Evolutionary conservation across 2,888 invertebrate genomes (phyloP), one percentile per base, ranked within the genome.

Genomic region (Notodonta dromedarius): DNA sequence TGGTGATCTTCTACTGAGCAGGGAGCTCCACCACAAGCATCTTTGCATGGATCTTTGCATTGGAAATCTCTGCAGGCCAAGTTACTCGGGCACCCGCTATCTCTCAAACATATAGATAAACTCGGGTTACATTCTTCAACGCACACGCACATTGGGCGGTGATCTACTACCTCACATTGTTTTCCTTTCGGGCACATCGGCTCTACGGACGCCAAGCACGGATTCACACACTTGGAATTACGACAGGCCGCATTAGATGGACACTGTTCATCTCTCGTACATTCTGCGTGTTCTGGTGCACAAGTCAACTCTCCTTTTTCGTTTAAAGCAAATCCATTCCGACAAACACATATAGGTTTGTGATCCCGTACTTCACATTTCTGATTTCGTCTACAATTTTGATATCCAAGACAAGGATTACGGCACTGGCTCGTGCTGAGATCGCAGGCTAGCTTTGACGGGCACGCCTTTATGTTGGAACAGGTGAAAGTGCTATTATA

Each of bases 1-100:
- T 97, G 97, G 95, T 98, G 98, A 93, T 98, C 97, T 95, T 98
- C 97, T 82, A 98, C 98, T 94, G 96, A 96, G 94, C 98, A 98
- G 82, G 98, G 98, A 77, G 97, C 96, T 82, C 97, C 96, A 93
- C 98, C 98, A 90, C 96, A 96, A 84, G 96, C 96, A 85, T 96
- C 96, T 88, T 95, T 95, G 94, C 98, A 98, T 76, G 98, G 98
- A 94, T 98, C 97, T 94, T 97, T 96, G 90, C 98, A 98, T 94
- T 97, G 96, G 91, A 97, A 98, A 89, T 97, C 97, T 88, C 96
- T 95, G 93, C 98, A 98, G 74, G 98, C 97, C 90, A 97, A 95
- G 82, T 97, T 96, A 73, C 95, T 94, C 63, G 98, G 97, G 89
- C 98, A 98, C 74, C 98, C 98, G 81, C 95, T 96, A 91, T 98